phyloP scores from a whole-genome alignment of 2,113 vertebrate species.

The Ursus arctos region DNA sequence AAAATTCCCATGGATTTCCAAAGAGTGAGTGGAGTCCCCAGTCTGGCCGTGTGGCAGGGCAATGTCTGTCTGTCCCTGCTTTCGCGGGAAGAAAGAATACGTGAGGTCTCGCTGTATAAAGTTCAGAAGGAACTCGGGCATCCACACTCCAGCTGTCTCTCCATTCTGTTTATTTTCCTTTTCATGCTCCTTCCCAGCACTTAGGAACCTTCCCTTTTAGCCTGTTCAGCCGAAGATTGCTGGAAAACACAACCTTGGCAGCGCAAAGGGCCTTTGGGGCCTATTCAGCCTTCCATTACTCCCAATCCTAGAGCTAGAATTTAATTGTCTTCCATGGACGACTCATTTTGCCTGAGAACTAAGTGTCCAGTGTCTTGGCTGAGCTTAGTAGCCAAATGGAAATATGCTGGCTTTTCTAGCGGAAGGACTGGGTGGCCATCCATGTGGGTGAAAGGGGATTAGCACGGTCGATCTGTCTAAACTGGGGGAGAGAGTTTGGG shows the following conservation, averaged over 20 bases:
- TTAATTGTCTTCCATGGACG: neutral
- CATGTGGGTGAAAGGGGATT: neutral
- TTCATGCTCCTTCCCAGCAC: slow-evolving; percentile 11
- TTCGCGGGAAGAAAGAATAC: neutral
- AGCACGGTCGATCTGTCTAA: neutral
- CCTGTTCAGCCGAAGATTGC: neutral
- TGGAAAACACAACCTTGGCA: slow-evolving; percentile 33
- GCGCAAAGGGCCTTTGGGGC: neutral
- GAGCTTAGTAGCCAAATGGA: neutral
- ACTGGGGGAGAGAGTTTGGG: neutral
- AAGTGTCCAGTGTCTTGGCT: neutral
- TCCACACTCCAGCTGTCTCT: slow-evolving; percentile 57
- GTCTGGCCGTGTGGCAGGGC: neutral
- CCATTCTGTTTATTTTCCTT: slow-evolving; percentile 74
- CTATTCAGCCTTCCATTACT: neutral
- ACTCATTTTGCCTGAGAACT: neutral
- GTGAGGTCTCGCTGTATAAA: slow-evolving; percentile 70
- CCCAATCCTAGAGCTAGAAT: neutral
- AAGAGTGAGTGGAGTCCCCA: neutral
- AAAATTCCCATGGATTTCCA: neutral
- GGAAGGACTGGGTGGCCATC: neutral
- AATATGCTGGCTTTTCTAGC: neutral
- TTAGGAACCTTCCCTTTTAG: slow-evolving; percentile 36
- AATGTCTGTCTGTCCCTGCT: neutral
- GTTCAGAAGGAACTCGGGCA: slow-evolving; percentile 66